A percentile compares a stretch with the other conserved stretches of the same genome.
Evolutionary conservation across 2,888 invertebrate genomes (phyloP).

Genomic region (Lutraria lutraria): DNA sequence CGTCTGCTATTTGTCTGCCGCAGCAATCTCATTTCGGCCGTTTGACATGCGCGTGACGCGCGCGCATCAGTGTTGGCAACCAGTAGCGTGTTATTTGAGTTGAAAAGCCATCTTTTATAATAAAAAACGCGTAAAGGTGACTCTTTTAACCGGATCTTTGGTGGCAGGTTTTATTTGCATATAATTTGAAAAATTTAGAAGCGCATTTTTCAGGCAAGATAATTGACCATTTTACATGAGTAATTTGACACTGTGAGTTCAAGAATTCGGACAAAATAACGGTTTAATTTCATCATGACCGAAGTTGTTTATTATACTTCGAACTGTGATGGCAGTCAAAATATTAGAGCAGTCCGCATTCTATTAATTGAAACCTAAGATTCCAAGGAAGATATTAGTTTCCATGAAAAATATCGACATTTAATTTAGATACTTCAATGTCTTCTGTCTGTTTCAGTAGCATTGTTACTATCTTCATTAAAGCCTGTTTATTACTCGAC

Average conservation of each 20-base stretch:
- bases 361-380: conserved; percentile 10
- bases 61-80: conserved; percentile 56
- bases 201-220: not conserved
- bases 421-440: not conserved
- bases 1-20: conserved; percentile 43
- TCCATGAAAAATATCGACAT: not conserved
- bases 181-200: not conserved
- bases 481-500: not conserved
- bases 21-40: conserved; percentile 36
- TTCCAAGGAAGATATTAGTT: not conserved
- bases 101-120: conserved; percentile 45
- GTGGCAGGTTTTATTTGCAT: not conserved
- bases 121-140: not conserved
- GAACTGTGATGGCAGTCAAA: not conserved
- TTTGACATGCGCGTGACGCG: conserved; percentile 70
- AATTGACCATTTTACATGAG: not conserved
- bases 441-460: not conserved
- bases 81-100: conserved; percentile 60
- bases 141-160: not conserved
- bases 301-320: not conserved
- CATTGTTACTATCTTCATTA: conserved; percentile 9
- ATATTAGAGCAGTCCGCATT: not conserved
- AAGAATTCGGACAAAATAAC: not conserved
- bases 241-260: not conserved
- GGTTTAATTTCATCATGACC: not conserved